These are phyloP conservation scores for Dryococelus australis DNA, from an alignment of 2,888 invertebrate species.

Conservation along the genomic window DNA sequence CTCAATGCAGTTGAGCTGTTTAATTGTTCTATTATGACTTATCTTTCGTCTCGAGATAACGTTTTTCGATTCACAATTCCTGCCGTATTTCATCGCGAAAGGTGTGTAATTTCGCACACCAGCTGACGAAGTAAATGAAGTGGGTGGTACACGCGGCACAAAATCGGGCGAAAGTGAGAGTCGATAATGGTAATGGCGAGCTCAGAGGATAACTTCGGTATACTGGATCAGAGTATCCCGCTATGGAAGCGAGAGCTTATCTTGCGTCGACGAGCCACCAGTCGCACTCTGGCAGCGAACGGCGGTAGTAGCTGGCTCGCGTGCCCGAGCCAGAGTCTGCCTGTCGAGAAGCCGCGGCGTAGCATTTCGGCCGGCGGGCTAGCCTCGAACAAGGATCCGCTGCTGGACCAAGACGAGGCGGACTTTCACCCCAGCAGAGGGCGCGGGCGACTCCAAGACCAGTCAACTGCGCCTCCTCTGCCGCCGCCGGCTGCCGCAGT, in stretches of 20 bases:
- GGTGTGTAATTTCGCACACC: conserved; percentile 37
- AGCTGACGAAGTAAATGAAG: no score
- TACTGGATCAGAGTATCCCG: conserved; percentile 60
- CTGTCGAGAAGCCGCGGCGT: conserved; percentile 41
- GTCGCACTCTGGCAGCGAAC: conserved; percentile 51
- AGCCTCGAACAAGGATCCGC: conserved; percentile 44
- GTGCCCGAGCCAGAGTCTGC: conserved; percentile 47
- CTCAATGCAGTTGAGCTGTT: not conserved
- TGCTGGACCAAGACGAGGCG: conserved; percentile 50
- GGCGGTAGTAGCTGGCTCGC: conserved; percentile 46
- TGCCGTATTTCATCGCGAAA: conserved; percentile 42
- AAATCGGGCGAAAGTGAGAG: not conserved
- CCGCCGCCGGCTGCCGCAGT: conserved; percentile 34
- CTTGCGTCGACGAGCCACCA: conserved; percentile 69
- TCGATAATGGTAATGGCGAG: not conserved
- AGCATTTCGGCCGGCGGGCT: conserved; percentile 41
- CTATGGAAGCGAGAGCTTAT: conserved; percentile 88
- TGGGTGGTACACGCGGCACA: no score
- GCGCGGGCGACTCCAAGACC: conserved; percentile 51
- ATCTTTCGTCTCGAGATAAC: not conserved
- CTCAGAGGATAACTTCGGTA: conserved; percentile 39
- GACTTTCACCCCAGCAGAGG: conserved; percentile 51
- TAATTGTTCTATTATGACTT: not conserved
- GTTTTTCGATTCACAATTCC: conserved; percentile 29
- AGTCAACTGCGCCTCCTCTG: conserved; percentile 34